Evolutionary conservation across 2,888 invertebrate genomes (phyloP).

Genomic region (Homarus gammarus): DNA sequence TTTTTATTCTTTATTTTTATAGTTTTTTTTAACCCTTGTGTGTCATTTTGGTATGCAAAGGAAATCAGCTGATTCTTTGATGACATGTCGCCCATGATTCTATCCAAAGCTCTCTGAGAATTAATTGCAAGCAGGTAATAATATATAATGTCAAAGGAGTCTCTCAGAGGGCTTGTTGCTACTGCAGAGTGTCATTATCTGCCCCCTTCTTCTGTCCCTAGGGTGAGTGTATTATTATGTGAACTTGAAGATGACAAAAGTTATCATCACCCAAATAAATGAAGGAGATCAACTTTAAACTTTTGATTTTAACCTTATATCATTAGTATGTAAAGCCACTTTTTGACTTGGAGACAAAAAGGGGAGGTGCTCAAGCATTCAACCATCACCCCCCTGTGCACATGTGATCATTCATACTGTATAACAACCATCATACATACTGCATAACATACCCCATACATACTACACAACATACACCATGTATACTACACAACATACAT

Average conservation of each 20-base stretch:
- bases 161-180: slow-evolving; percentile 66
- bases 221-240: slow-evolving; percentile 66
- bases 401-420: no score
- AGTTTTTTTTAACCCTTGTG: no score
- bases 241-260: slow-evolving; percentile 52
- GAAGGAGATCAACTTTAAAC: slow-evolving; percentile 24
- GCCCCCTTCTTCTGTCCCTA: slow-evolving; percentile 62
- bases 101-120: slow-evolving; percentile 58
- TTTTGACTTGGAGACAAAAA: no score
- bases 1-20: no score
- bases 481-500: no score
- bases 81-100: slow-evolving; percentile 53
- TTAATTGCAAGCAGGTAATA: slow-evolving; percentile 26
- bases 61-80: slow-evolving; percentile 55
- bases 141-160: slow-evolving; percentile 31
- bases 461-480: no score
- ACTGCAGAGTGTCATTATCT: slow-evolving; percentile 59
- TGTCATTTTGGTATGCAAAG: background rate
- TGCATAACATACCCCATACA: no score
- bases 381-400: no score
- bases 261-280: slow-evolving; percentile 65
- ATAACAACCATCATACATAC: no score
- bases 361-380: no score
- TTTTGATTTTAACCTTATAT: no score
- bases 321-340: no score